Base-by-base conservation (phyloP, 2,888 invertebrate genomes). In the Brachyptera risi region DNA sequence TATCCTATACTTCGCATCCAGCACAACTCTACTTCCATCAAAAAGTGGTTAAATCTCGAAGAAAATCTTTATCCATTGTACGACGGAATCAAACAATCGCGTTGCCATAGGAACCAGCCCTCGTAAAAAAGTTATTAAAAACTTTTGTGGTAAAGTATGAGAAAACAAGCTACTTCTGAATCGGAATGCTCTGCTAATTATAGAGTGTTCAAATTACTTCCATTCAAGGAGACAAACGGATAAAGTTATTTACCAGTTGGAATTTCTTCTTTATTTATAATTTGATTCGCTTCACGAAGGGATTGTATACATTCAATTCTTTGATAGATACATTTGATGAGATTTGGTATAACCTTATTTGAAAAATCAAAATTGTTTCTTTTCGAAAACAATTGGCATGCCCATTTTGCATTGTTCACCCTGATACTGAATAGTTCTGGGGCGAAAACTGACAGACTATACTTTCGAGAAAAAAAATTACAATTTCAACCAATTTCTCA, bases 101-200 rank as follows among this genome's bases (percentile, higher is more conserved):
- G 35, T 54, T 17, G 13, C 54, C 19, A 13, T 35, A 21, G 54
- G 2, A 37, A 31, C 54, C 31, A 54, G 37, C 21, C 24, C 23
- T 19, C n/a, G 37, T 54, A 54, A 54, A 54, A 54, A 54, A 37
- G 37, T 54, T 54, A 54, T 54, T 54, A 54, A 54, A 54, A 31
- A 54, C 35, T 35, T 54, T 54, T 11, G 5, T 17, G 13, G 3
- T 31, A 9, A 24, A 13, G 35, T 26, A 21, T 37, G 23, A 19
- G 37, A 54, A 54, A 51, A 51, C 50, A 51, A 54, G 37, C 35
- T 54, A 35, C 54, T 54, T 54, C 15, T 37, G 23, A 47, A 3
- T 23, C 35, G 37, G 13, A 21, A 21, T 17, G 19, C 21, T 37
- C 4, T 37, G 54, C 54, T 54, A 54, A 54, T 54, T 54, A 19